Evolutionary conservation across 2,888 invertebrate genomes (phyloP), one percentile per base, ranked within the genome.

Genomic region (Drosophila gaucha): DNA sequence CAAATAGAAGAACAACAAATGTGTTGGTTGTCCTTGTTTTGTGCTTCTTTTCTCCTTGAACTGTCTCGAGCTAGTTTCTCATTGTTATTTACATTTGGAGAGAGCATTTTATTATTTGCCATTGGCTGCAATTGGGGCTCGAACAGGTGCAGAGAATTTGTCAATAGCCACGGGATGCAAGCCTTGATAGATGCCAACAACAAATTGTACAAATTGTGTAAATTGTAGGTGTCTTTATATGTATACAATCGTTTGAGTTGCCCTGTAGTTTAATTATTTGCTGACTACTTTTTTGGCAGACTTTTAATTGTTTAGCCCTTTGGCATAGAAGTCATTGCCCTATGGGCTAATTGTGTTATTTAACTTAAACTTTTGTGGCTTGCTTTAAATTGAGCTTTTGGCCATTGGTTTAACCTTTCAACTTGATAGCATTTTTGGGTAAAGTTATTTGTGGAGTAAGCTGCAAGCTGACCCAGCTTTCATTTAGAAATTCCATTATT

Each of bases 41-140:
- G 18, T 16, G 22, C 51, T 49, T 28, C 47, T 41, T 39, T 39
- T 62, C 36, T 50, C 38, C 26, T 47, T 64, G 28, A 54, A 51
- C 50, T 49, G 55, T 63, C 70, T 67, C 55, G 31, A 67, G 60
- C 59, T 66, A 41, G 57, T 64, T 57, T 60, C 60, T 47, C 73
- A 57, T 66, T 73, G 66, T 70, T 86, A 86, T 86, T 80, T 86
- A 86, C 80, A 86, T 86, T 80, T 65, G 52, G 64, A 62, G 66
- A 65, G n/a, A 64, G 69, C 69, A 86, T 80, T 86, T 80, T 80
- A 83, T 86, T 77, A 83, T 83, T 80, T 73, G 69, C 67, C 68
- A 52, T 50, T 82, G 71, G 44, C 71, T 65, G 65, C 83, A 79
- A 75, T 74, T 67, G 71, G 70, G 52, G 65, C 50, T 51, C 41